Evolutionary conservation across 2,113 vertebrate genomes (phyloP).

Genomic region (Xiphorhynchus elegans): DNA sequence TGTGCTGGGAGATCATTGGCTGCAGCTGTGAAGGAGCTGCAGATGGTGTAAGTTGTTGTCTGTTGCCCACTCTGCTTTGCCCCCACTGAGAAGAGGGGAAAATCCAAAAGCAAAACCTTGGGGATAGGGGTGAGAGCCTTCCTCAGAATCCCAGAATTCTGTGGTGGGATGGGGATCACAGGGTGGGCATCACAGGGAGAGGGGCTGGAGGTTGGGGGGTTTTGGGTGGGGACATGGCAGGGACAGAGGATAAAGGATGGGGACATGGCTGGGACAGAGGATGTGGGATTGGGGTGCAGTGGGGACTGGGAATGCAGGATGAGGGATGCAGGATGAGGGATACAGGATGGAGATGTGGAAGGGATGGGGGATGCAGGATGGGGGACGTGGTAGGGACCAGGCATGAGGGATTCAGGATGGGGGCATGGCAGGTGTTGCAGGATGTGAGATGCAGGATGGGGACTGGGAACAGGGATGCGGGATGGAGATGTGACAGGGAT

Average conservation of each 20-base stretch:
- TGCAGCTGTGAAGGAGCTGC: neutral
- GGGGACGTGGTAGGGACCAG: neutral
- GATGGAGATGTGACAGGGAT: neutral
- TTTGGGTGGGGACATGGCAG: too few relatives aligned
- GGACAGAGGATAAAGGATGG: too few relatives aligned
- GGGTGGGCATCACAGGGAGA: neutral
- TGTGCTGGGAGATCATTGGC: neutral
- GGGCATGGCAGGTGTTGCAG: neutral
- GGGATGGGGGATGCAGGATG: neutral
- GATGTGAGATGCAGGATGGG: too few relatives aligned
- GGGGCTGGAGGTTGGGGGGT: neutral
- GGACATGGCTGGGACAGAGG: too few relatives aligned
- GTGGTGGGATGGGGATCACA: neutral
- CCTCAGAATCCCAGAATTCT: neutral
- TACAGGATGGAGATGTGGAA: fast-evolving
- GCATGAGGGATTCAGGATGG: neutral
- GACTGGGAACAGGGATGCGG: neutral
- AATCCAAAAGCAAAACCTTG: neutral
- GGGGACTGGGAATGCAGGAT: too few relatives aligned
- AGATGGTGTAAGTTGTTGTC: neutral
- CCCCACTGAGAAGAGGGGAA: neutral
- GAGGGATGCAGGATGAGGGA: too few relatives aligned
- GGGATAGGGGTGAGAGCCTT: neutral
- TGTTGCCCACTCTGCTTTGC: neutral
- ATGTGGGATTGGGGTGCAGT: too few relatives aligned